Evolutionary conservation across 2,113 vertebrate genomes (phyloP).

Genomic region (Geococcyx californianus): DNA sequence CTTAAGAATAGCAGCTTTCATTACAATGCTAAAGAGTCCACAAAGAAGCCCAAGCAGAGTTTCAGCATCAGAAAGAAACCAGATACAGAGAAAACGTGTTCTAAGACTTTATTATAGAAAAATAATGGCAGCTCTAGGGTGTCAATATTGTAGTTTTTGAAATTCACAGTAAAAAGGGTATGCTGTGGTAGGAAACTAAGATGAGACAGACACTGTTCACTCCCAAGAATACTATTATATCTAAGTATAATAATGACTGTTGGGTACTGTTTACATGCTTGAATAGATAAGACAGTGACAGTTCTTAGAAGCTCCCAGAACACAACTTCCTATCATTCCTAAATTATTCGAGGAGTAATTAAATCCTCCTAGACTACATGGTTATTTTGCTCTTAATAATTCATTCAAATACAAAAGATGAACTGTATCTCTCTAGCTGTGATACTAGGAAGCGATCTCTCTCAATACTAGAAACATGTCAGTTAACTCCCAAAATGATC

Average conservation of each 20-base stretch:
- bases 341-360: not conserved
- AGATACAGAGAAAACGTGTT: not conserved
- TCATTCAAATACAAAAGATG: not conserved
- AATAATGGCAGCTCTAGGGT: not conserved
- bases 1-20: not conserved
- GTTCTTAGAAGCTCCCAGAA: not conserved
- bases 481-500: not conserved
- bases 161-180: not conserved
- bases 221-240: not conserved
- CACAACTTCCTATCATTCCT: not conserved
- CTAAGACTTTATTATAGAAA: not conserved
- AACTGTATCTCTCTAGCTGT: not conserved
- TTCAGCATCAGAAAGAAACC: not conserved
- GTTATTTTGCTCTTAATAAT: not conserved
- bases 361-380: not conserved
- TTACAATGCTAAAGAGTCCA: not conserved
- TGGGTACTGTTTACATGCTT: not conserved
- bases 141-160: not conserved
- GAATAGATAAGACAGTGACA: not conserved
- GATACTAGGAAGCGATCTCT: not conserved
- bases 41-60: not conserved
- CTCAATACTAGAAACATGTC: rapidly evolving
- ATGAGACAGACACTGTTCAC: not conserved
- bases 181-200: not conserved
- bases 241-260: not conserved